Evolutionary conservation across 1,140 invertebrate species (phyloP), one percentile per base, ranked within the genome.

Genomic region (Asbolus verrucosus): DNA sequence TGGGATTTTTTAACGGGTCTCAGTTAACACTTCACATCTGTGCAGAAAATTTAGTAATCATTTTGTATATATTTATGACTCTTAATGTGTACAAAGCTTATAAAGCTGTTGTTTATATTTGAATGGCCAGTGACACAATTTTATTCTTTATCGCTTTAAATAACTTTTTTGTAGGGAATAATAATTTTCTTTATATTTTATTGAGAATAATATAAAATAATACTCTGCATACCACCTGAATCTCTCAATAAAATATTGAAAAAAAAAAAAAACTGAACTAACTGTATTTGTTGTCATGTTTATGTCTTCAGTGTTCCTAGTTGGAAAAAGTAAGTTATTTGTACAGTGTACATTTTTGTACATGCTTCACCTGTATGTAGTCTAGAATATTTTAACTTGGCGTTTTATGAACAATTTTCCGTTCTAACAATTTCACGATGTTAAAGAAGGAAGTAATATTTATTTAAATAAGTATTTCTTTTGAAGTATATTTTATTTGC

Each of bases 311-410:
- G 80, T 75, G 67, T 79, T 50, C 71, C 78, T 27, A 78, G 69
- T 76, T 80, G 80, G 79, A 80, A 75, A 75, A 80, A 81, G 80
- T 81, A 81, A 81, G 80, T 81, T 75, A 59, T 68, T 31, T 77
- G 73, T 76, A 72, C 65, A 76, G 67, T 71, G 63, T 75, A 71
- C 39, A 50, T 50, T 19, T 50, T 50, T 50, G 11, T 36, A 41
- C 16, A 15, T 41, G 43, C 43, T 50, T 50, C 43, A 50, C 43
- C 18, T 50, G 18, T 50, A 19, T 21, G 43, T 50, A 50, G 43
- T 13, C 5, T 50, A 50, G 43, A 50, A 27, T 27, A 3, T 50
- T n/a, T 50, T 50, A 50, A 50, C 43, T 36, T 36, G 11, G 27
- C 6, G 6, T n/a, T 36, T 36, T 36, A 11, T 36, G 6, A 36